A percentile compares a stretch with the other conserved stretches of the same genome.
Conservation (phyloP, 37 sponge, comb jelly and placozoan genomes). For the Chondrilla cf. caribensis region DNA sequence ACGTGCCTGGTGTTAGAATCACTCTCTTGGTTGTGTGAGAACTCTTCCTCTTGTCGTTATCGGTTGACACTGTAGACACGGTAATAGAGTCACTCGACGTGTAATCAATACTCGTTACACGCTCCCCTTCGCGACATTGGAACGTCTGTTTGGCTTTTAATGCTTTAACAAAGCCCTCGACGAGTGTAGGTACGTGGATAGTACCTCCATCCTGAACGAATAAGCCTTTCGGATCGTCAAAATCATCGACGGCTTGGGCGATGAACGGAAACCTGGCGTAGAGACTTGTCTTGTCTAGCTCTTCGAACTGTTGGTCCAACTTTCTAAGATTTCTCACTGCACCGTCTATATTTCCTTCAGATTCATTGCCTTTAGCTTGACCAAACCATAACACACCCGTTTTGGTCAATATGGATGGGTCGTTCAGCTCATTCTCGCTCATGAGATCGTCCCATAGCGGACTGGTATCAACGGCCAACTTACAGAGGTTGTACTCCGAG, state of each 20-base stretch:
- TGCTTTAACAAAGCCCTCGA: background rate
- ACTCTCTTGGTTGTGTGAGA: background rate
- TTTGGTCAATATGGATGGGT: background rate
- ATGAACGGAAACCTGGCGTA: conserved; percentile 32
- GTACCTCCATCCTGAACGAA: conserved; percentile 6
- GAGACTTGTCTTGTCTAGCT: background rate
- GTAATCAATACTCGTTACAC: conserved; percentile 20
- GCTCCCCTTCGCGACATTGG: background rate
- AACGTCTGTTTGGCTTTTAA: background rate
- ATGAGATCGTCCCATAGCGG: conserved; percentile 27
- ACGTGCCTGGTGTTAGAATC: conserved; percentile 28
- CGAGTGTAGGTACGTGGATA: conserved; percentile 14
- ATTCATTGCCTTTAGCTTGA: background rate
- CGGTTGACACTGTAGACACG: background rate
- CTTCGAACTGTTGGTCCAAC: background rate
- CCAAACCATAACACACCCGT: conserved; percentile 41
- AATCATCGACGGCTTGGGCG: conserved; percentile 1
- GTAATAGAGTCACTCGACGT: background rate
- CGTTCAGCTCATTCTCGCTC: conserved; percentile 10
- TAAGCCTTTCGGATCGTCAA: background rate
- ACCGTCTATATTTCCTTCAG: conserved; percentile 22
- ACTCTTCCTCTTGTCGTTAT: background rate
- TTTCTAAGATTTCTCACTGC: conserved; percentile 18
- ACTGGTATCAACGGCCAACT: conserved; percentile 18
- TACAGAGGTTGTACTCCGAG: conserved; percentile 12